These are phyloP conservation scores for Apeira syringaria DNA, from an alignment of 2,888 invertebrate genomes.

Conservation along the genomic window DNA sequence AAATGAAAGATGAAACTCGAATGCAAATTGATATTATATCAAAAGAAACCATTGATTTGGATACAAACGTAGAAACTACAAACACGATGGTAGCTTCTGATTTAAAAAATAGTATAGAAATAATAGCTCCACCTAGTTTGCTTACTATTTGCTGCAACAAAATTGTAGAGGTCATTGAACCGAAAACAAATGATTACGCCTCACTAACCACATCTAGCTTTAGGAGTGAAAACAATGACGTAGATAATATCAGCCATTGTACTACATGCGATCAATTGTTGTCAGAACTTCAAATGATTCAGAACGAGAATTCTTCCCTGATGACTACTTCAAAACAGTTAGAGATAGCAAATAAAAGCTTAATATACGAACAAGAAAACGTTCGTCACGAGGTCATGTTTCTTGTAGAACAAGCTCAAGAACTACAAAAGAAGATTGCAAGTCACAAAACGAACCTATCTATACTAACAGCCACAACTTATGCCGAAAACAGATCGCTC, in stretches of 20 bases:
- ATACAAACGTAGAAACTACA: slow-evolving; percentile 10
- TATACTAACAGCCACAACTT: slow-evolving; percentile 71
- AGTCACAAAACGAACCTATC: slow-evolving; percentile 70
- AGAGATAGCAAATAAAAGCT: slow-evolving; percentile 43
- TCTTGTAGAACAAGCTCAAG: slow-evolving; percentile 54
- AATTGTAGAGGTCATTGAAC: slow-evolving; percentile 52
- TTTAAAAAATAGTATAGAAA: slow-evolving; percentile 24
- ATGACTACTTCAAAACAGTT: slow-evolving; percentile 41
- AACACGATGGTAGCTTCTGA: slow-evolving; percentile 1
- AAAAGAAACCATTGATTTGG: slow-evolving; percentile 12
- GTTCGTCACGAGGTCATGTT: slow-evolving; percentile 54
- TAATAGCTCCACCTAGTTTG: slow-evolving; percentile 58
- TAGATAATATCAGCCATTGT: slow-evolving; percentile 33
- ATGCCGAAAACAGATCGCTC: slow-evolving; percentile 69
- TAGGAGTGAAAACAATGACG: slow-evolving; percentile 27
- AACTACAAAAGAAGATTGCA: slow-evolving; percentile 65
- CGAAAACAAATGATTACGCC: slow-evolving; percentile 39
- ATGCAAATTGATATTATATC: slow-evolving; percentile 10
- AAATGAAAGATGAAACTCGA: slow-evolving; percentile 20
- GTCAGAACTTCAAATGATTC: slow-evolving; percentile 34
- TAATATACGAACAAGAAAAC: slow-evolving; percentile 56
- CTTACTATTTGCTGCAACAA: slow-evolving; percentile 61
- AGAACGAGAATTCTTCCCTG: slow-evolving; percentile 49
- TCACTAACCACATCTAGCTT: slow-evolving; percentile 36
- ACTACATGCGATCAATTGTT: slow-evolving; percentile 38